Conservation (phyloP, 2,797 vertebrate species). For the Peromyscus melanophrys region DNA sequence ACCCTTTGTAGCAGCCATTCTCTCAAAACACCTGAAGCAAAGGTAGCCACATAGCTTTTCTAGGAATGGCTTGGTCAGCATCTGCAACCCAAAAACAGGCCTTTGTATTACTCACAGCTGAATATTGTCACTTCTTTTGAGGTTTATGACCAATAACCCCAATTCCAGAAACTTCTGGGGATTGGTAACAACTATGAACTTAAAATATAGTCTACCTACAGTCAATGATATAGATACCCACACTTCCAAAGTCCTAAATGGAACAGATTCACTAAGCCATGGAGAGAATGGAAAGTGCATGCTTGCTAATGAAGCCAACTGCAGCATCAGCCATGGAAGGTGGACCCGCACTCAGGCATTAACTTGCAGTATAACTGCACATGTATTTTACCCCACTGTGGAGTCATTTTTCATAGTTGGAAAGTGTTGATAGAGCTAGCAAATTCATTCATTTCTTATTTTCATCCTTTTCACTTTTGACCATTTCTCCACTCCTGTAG, state of each 20-base stretch:
- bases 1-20: not conserved
- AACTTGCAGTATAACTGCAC: not conserved
- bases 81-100: not conserved
- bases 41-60: not conserved
- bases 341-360: not conserved
- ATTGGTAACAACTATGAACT: not conserved
- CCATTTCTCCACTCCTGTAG: not conserved
- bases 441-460: not conserved
- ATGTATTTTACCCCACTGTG: not conserved
- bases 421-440: not conserved
- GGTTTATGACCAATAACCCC: not conserved
- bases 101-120: not conserved
- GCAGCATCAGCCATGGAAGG: not conserved
- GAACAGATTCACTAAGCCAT: not conserved
- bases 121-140: not conserved
- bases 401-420: not conserved
- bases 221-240: too few species aligned
- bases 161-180: not conserved
- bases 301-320: not conserved
- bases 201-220: not conserved
- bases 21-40: not conserved
- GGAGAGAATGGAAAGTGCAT: not conserved
- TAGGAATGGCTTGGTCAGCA: not conserved
- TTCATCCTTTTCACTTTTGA: not conserved
- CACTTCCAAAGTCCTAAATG: not conserved